Base-by-base conservation (phyloP, 2,797 vertebrate species). In the Microcaecilia unicolor region DNA sequence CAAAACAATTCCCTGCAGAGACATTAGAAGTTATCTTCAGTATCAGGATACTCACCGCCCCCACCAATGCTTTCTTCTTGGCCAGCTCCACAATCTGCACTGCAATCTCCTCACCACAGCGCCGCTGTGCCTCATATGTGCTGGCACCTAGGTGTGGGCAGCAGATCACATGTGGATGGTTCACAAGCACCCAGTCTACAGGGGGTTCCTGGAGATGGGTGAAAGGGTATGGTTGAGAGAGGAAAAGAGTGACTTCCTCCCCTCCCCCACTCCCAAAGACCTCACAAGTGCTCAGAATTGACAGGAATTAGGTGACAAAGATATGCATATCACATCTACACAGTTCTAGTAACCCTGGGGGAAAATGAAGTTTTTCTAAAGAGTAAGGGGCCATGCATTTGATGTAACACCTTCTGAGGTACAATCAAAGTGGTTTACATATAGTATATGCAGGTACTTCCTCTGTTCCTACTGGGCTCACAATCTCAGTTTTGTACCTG, bases 91-190 rank as follows among this genome's bases (percentile, higher is more conserved):
- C 93, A 1, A 99, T 92, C 80, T 98, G 96, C 43, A 76, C 31
- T 4, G 93, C 94, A 0, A 99, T 93, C 59, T 99, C 96, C 70
- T 89, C 80, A 37, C 95, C 96, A 0, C 96, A 99, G 23, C 96
- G 91, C 30, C 84, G 89, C 76, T 99, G 96, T 1, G 94, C 96
- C 67, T 99, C 95, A 42, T 50, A 78, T 0, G 96, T 99, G 51
- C 93, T 99, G 66, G 96, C 95, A 0, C 96, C 96, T 32, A 98
- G 76, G 50, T 99, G 96, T 4, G 96, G 96, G 48, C 90, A 93
- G 78, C 88, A 82, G 74, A 99, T 83, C 48, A 92, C 90, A 0
- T 88, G 90, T 21, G 89, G 88, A n/a, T 99, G 96, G 37, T 89
- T 73, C 48, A 98, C 74, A 61, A 99, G 68, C 2, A 82, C 49